Base-by-base conservation (phyloP, 2,113 vertebrate genomes). In the Grammomys surdaster region DNA sequence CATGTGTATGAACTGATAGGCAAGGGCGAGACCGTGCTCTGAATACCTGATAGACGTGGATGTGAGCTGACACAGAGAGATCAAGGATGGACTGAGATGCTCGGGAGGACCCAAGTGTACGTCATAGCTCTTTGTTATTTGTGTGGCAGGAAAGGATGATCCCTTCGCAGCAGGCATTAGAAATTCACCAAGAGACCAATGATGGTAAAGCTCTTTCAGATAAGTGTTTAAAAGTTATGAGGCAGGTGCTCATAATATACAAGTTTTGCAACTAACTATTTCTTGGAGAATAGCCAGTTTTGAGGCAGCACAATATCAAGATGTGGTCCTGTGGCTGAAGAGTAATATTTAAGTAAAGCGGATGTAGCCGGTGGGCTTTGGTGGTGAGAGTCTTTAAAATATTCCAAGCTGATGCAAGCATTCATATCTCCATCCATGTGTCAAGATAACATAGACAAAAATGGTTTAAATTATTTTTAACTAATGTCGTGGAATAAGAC, bases 381-480 rank as follows among this genome's bases (percentile, higher is more conserved):
- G 60, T 73, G 36, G 33, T n/a, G 31, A 33, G 13, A 43, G 13
- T 28, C 84, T 97, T 89, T 17, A 28, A 96, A 63, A 13, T 73
- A 60, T 51, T 75, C 67, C 28, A 58, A 89, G 69, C 22, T 94
- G 89, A 80, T 56, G 28, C 19, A 69, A 88, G 22, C 2, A 81
- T 24, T 26, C 19, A 22, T 89, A 93, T 51, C 54, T 94, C 43
- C 56, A 82, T 80, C 73, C 94, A 36, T 40, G 43, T 82, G 85
- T 90, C 54, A 89, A 95, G 81, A 93, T 63, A 96, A 91, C 40
- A 88, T 20, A 93, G 54, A 91, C 36, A 8, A 93, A 92, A 92
- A n/a, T 84, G 70, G 10, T 95, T 86, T 85, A 93, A 80, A 63
- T 89, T 60, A 93, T 77, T 60, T 86, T 89, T 89, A 78, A 73